Evolutionary conservation across 2,797 vertebrate genomes (phyloP), one percentile per base, ranked within the genome.

Genomic region (Chromobotia macracanthus): DNA sequence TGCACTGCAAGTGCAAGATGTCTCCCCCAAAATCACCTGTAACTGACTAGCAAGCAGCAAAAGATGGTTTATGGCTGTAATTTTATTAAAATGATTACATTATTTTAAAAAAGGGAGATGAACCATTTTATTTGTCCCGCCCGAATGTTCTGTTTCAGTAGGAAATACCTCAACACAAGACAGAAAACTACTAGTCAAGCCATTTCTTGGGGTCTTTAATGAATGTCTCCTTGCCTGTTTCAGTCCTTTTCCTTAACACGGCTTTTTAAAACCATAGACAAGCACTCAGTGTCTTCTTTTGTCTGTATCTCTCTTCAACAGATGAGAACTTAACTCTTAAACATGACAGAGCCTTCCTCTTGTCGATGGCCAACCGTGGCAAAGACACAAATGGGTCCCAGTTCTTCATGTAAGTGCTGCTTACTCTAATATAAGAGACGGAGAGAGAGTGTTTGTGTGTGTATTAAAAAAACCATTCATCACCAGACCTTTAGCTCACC

Each of bases 281-380:
- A 76, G 71, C 70, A 72, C 80, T 82, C 25, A 84, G 38, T 80
- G 78, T 71, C 55, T 63, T 53, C 84, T 28, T 56, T 63, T 82
- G 11, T 84, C 75, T 72, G 58, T 81, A 75, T 86, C 64, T 86
- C 63, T 86, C 25, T 79, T 72, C 79, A 82, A 94, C 96, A 99
- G 97, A 99, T 90, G 98, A 99, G 94, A 99, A 98, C 95, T 97
- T 99, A 94, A 94, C 93, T 95, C 95, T 99, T 93, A 99, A 98
- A 96, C 98, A 99, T 81, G 97, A 99, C 94, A 94, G 93, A 93
- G 96, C 96, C 79, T 99, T 98, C 95, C 96, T 99, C 91, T 91
- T 99, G 93, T 99, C 98, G 83, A 99, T 99, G 98, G 98, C 98
- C 94, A 99, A 99, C 90, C 95, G 98, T 82, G 98, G 98, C 91